Conservation (phyloP, 2,888 invertebrate species). For the Rugalucina vietnamica region DNA sequence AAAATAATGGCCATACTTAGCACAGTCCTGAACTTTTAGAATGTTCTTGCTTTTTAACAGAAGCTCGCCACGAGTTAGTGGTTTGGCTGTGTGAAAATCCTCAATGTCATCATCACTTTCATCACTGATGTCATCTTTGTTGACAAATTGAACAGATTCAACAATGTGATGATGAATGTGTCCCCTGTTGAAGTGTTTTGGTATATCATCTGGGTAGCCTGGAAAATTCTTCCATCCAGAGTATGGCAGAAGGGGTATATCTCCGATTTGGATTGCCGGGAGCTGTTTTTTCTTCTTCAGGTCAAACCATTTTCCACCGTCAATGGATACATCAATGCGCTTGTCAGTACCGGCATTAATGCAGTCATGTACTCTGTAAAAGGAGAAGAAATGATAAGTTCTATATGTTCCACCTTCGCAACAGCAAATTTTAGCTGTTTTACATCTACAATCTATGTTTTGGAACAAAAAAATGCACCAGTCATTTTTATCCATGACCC, state of each 20-base stretch:
- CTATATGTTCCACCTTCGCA: no score
- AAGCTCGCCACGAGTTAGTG: conserved; percentile 18
- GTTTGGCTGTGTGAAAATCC: conserved; percentile 48
- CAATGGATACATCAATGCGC: conserved; percentile 20
- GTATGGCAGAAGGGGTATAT: conserved; percentile 17
- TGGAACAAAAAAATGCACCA: no score
- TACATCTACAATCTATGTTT: no score
- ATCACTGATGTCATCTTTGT: conserved; percentile 8
- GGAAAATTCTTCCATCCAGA: conserved; percentile 38
- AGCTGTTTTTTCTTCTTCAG: neutral
- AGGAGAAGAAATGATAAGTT: no score
- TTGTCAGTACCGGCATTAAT: no score
- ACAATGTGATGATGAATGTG: conserved; percentile 53
- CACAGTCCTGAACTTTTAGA: conserved; percentile 35
- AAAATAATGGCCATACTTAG: conserved; percentile 30
- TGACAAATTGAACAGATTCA: conserved; percentile 42
- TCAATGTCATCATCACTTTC: conserved; percentile 32
- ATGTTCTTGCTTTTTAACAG: conserved; percentile 42
- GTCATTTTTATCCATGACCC: no score
- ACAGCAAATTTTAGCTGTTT: no score
- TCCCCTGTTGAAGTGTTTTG: conserved; percentile 33
- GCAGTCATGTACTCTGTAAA: no score
- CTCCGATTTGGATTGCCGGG: neutral
- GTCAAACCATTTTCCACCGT: conserved; percentile 27
- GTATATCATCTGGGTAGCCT: neutral